A percentile compares a stretch with the other conserved stretches of the same genome.
Evolutionary conservation across 2,113 vertebrate species (phyloP).

Genomic region (Archocentrus centrarchus): DNA sequence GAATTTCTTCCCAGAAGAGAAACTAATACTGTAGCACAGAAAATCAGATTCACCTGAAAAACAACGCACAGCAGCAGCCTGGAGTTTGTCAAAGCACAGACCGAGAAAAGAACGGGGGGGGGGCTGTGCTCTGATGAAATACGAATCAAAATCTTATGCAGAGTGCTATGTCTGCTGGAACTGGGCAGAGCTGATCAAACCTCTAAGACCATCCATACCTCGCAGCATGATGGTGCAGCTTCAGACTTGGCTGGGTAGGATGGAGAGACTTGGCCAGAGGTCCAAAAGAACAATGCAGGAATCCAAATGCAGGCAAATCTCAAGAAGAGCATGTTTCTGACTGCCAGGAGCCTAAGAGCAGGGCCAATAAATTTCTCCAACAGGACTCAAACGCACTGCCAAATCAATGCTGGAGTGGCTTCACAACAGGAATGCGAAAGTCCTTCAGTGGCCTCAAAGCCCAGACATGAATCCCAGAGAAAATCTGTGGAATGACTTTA

Average conservation of each 20-base stretch:
- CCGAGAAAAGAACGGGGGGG: background rate
- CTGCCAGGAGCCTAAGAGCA: constrained; percentile 46
- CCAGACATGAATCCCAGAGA: constrained; percentile 40
- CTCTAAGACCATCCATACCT: constrained; percentile 23
- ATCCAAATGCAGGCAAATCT: constrained; percentile 48
- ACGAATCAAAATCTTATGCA: background rate
- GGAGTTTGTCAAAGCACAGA: constrained; percentile 10
- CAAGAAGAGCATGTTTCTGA: constrained; percentile 41
- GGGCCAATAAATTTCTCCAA: constrained; percentile 51
- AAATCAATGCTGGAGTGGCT: constrained; percentile 51
- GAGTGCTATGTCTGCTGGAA: constrained; percentile 5
- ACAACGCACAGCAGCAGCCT: background rate
- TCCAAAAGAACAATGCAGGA: constrained; percentile 39
- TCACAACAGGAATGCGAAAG: constrained; percentile 58
- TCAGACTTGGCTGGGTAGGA: constrained; percentile 30
- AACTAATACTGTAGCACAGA: background rate
- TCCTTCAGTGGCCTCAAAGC: constrained; percentile 37
- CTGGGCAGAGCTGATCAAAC: constrained; percentile 26
- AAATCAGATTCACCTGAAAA: constrained; percentile 4
- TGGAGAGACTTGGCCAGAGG: constrained; percentile 40
- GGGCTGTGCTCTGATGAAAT: constrained; percentile 18
- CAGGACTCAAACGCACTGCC: constrained; percentile 44
- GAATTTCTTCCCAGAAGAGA: constrained; percentile 9
- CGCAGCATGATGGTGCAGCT: constrained; percentile 11
- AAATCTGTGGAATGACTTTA: constrained; percentile 43